Conservation (phyloP, 2,888 invertebrate species). For the Apotomis betuletana region DNA sequence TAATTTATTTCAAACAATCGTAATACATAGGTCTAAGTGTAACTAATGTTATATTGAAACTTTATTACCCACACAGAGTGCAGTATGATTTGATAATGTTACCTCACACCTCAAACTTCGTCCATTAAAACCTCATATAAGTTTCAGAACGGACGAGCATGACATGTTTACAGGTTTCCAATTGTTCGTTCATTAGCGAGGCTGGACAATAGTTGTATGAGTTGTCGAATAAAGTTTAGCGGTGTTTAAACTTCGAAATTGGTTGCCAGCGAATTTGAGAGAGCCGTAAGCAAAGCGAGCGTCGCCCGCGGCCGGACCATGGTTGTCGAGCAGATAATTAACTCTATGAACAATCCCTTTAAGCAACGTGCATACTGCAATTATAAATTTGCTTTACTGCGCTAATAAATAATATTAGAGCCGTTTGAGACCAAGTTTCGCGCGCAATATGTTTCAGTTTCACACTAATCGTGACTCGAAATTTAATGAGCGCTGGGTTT, state of each 20-base stretch:
- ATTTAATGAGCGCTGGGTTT: constrained; percentile 39
- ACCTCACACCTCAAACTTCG: constrained; percentile 6
- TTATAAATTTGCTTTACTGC: constrained; percentile 72
- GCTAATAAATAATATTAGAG: constrained; percentile 69
- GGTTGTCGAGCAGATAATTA: constrained; percentile 73
- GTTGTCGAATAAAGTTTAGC: constrained; percentile 77
- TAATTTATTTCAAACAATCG: background rate
- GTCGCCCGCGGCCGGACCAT: constrained; percentile 65
- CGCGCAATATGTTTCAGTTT: constrained; percentile 41
- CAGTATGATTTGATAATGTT: background rate
- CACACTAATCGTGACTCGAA: constrained; percentile 34
- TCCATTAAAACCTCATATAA: constrained; percentile 14
- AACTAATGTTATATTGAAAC: background rate
- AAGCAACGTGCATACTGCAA: constrained; percentile 61
- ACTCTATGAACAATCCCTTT: constrained; percentile 76
- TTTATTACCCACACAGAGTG: background rate
- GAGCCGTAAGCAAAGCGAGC: constrained; percentile 51
- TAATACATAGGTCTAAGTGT: background rate
- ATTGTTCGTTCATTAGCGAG: constrained; percentile 62
- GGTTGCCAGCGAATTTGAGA: constrained; percentile 77
- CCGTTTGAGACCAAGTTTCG: constrained; percentile 47
- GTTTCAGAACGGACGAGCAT: constrained; percentile 19
- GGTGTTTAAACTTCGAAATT: constrained; percentile 77
- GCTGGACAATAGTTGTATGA: constrained; percentile 77
- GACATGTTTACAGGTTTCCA: constrained; percentile 48